Evolutionary conservation across 2,888 invertebrate genomes (phyloP).

Genomic region (Pollenia labialis): DNA sequence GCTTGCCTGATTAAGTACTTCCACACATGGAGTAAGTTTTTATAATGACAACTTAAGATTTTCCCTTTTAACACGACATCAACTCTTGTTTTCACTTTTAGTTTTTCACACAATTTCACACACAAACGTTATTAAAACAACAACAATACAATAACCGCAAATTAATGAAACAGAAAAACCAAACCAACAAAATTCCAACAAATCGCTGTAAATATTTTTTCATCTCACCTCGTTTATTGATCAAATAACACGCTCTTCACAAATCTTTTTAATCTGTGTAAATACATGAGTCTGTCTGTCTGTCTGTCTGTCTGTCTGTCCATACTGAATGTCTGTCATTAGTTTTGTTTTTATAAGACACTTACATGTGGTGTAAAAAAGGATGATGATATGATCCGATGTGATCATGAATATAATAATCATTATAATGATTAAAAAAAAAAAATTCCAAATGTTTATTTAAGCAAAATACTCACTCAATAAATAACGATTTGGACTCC

Average conservation of each 20-base stretch:
- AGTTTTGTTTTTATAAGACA: constrained; percentile 1
- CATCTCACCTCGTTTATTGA: constrained; percentile 62
- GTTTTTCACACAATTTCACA: constrained; percentile 49
- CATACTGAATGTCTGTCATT: background rate
- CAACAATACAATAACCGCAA: background rate
- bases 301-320: background rate
- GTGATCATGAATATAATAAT: constrained; percentile 22
- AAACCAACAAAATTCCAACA: constrained; percentile 52
- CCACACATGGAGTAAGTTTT: background rate
- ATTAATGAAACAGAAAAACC: background rate
- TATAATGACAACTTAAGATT: background rate
- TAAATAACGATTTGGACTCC: constrained; percentile 12
- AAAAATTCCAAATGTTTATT: constrained; percentile 54
- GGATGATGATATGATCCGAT: constrained; percentile 3
- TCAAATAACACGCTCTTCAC: constrained; percentile 34
- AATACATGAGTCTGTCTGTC: background rate
- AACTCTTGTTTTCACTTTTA: constrained; percentile 7
- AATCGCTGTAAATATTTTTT: constrained; percentile 51
- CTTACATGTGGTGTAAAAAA: background rate
- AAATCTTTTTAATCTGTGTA: background rate
- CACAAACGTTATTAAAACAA: background rate
- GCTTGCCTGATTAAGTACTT: background rate
- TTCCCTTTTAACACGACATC: constrained; percentile 12
- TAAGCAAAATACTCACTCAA: constrained; percentile 11
- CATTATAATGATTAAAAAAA: constrained; percentile 8